Evolutionary conservation across 2,797 vertebrate genomes (phyloP).

Genomic region (Neosilurus hyrtlii): DNA sequence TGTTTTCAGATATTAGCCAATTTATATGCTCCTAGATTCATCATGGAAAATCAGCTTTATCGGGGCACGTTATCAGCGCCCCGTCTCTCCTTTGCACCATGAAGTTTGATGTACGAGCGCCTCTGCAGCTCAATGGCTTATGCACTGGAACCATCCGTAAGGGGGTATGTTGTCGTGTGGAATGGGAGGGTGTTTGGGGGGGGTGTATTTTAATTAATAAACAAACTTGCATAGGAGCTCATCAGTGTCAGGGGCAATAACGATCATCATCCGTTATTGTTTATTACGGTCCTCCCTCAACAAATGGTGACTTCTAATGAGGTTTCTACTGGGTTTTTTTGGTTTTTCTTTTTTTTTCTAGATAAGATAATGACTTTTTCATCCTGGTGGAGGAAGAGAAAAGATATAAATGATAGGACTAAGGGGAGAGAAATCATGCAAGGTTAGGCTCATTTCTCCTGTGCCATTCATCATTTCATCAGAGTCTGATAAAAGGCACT

Average conservation of each 20-base stretch:
- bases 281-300: conserved; percentile 97
- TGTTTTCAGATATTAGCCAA: conserved; percentile 99
- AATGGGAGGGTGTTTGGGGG: conserved; percentile 53
- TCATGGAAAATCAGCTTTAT: conserved; percentile 99
- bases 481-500: conserved; percentile 56
- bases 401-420: conserved; percentile 73
- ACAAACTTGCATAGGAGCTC: conserved; percentile 99
- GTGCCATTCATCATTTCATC: conserved; percentile 67
- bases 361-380: conserved; percentile 92
- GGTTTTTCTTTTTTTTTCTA: conserved; percentile 62
- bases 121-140: conserved; percentile 95
- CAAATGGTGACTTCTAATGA: conserved; percentile 99
- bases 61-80: conserved; percentile 95
- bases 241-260: conserved; percentile 99
- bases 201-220: conserved; percentile 99
- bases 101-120: conserved; percentile 99
- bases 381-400: conserved; percentile 71
- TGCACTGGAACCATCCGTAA: conserved; percentile 65
- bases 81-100: conserved; percentile 88
- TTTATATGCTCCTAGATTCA: conserved; percentile 99
- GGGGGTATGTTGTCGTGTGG: conserved; percentile 29
- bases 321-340: conserved; percentile 90
- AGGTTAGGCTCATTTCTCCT: conserved; percentile 57
- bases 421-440: conserved; percentile 65
- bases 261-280: conserved; percentile 97